Conservation (phyloP, 2,797 vertebrate genomes). For the Heteromormyrus szaboi region DNA sequence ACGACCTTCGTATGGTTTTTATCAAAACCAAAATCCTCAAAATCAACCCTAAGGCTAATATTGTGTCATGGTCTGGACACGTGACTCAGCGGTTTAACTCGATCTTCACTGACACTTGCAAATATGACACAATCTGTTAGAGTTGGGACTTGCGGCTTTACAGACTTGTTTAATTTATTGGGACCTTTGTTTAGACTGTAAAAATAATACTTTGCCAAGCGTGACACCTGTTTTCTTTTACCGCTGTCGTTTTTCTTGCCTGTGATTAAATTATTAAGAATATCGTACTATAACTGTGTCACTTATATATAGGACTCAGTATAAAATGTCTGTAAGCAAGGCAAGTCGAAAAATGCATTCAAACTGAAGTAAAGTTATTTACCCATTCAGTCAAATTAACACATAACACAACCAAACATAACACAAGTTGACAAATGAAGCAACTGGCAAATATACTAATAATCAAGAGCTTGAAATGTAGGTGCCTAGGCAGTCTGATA, state of each 20-base stretch:
- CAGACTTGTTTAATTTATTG: slow-evolving; percentile 44
- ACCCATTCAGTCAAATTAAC: background rate
- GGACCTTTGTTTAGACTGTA: slow-evolving; percentile 46
- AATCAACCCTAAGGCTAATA: background rate
- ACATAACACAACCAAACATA: background rate
- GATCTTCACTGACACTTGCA: background rate
- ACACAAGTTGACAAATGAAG: background rate
- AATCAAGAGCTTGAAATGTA: background rate
- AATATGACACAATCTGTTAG: slow-evolving; percentile 24
- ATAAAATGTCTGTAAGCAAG: background rate
- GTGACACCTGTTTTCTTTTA: slow-evolving; percentile 55
- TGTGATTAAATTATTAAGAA: slow-evolving; percentile 33
- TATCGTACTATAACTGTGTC: slow-evolving; percentile 5
- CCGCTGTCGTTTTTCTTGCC: slow-evolving; percentile 41
- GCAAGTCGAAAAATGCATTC: background rate
- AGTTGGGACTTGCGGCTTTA: slow-evolving; percentile 21
- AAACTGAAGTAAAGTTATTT: background rate
- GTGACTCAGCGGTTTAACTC: background rate
- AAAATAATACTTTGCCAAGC: slow-evolving; percentile 45
- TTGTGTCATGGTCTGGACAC: background rate
- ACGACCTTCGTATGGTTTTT: background rate
- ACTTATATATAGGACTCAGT: background rate
- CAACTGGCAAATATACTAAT: background rate
- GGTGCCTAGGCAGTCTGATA: background rate
- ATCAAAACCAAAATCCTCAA: background rate